A percentile compares a stretch with the other conserved stretches of the same genome.
Conservation (phyloP, 2,797 vertebrate species). For the Hydrolagus colliei region DNA sequence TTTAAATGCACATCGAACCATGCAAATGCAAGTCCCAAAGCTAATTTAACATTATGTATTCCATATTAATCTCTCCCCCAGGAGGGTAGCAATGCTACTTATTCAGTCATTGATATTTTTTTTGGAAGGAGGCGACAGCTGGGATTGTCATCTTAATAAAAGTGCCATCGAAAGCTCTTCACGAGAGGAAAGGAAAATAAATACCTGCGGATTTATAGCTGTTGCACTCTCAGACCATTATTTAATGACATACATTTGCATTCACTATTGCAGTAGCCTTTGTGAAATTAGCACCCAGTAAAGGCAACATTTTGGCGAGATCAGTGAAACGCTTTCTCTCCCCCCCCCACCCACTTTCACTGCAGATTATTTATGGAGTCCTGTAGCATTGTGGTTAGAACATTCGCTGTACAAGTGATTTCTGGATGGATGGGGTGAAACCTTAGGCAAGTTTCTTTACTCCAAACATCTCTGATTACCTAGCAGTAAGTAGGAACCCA, state of each 20-base stretch:
- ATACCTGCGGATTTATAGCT: constrained; percentile 15
- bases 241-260: constrained; percentile 15
- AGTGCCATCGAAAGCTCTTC: neutral
- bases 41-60: neutral
- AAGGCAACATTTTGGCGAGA: neutral
- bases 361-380: neutral
- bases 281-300: neutral
- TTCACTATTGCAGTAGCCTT: neutral
- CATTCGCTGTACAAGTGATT: too few species aligned
- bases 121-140: neutral
- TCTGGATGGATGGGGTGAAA: too few species aligned
- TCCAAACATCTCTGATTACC: too few species aligned
- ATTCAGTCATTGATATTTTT: neutral
- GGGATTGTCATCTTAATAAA: constrained; percentile 2
- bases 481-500: too few species aligned
- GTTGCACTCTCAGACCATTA: neutral
- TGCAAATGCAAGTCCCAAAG: neutral
- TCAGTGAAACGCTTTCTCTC: neutral
- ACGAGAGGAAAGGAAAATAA: neutral
- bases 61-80: neutral
- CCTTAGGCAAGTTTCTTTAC: too few species aligned
- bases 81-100: neutral
- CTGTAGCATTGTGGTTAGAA: too few species aligned
- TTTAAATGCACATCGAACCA: too few species aligned
- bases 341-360: neutral